Percentiles rank a stretch among this genome's conserved stretches.
Evolutionary conservation across 1,140 invertebrate genomes (phyloP).

Genomic region (Drosophila ohnishii): DNA sequence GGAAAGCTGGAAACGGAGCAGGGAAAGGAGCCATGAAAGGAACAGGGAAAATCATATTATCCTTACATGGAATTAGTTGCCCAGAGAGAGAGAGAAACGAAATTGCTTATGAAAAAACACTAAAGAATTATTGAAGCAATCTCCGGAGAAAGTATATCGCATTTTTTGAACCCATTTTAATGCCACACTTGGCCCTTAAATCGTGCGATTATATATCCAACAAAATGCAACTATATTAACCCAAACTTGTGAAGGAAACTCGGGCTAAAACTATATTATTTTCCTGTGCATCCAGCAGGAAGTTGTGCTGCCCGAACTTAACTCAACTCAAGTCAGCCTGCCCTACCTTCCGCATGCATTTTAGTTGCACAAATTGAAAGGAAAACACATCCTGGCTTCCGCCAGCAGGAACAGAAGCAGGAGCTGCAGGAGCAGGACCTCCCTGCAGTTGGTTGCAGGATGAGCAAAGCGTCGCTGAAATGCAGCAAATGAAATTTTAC

Average conservation of each 20-base stretch:
- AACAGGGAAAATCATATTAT: conserved; percentile 47
- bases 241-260: neutral
- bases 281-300: conserved; percentile 29
- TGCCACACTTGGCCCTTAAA: neutral
- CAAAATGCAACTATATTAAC: neutral
- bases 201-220: conserved; percentile 1
- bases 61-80: conserved; percentile 47
- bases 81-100: conserved; percentile 20
- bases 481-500: conserved; percentile 56
- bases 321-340: conserved; percentile 8
- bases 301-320: conserved; percentile 5
- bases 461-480: conserved; percentile 58
- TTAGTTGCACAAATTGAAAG: conserved; percentile 49
- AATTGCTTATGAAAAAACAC: conserved; percentile 4
- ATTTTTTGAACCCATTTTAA: neutral
- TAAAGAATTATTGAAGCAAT: conserved; percentile 8
- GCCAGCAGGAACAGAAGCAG: neutral
- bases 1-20: conserved; percentile 10
- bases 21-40: conserved; percentile 4
- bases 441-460: conserved; percentile 43
- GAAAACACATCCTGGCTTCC: conserved; percentile 48
- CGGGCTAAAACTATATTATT: conserved; percentile 3
- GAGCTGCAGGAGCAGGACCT: neutral
- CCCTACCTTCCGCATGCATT: conserved; percentile 5
- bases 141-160: neutral